Percentiles rank a stretch among this genome's conserved stretches.
phyloP scores from a whole-genome alignment of 1,140 invertebrate genomes.

The Bombus fervidus region DNA sequence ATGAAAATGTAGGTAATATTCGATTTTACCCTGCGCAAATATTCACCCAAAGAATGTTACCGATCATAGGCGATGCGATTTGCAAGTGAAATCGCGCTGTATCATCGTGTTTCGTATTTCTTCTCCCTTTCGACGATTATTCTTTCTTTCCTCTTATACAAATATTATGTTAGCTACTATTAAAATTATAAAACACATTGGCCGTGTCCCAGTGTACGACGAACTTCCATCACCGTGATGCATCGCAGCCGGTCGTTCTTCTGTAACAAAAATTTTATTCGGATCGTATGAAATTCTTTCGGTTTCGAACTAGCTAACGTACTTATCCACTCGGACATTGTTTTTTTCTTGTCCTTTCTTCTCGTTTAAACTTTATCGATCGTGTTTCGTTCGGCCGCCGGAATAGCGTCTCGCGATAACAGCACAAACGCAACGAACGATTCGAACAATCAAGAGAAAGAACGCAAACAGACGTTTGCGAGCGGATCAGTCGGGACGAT shows the following conservation, averaged over 20 bases:
- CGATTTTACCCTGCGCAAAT: constrained; percentile 74
- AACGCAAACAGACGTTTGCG: constrained; percentile 11
- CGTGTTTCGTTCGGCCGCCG: background rate
- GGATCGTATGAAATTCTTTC: background rate
- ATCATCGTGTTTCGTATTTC: constrained; percentile 38
- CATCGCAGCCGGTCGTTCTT: constrained; percentile 82
- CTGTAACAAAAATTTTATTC: constrained; percentile 73
- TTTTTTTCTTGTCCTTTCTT: background rate
- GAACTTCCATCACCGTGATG: constrained; percentile 80
- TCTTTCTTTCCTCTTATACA: constrained; percentile 63
- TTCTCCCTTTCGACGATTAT: background rate
- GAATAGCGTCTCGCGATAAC: background rate
- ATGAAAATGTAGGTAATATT: constrained; percentile 70
- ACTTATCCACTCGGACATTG: no score
- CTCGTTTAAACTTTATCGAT: background rate
- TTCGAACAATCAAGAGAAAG: constrained; percentile 32
- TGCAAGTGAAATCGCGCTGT: constrained; percentile 22
- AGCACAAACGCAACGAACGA: background rate
- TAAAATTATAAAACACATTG: constrained; percentile 73
- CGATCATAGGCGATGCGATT: constrained; percentile 57
- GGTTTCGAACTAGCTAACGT: background rate
- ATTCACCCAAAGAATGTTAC: constrained; percentile 63
- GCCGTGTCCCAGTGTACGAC: constrained; percentile 61
- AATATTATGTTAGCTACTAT: constrained; percentile 72
- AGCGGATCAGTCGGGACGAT: constrained; percentile 57